Evolutionary conservation across 1,140 invertebrate genomes (phyloP), one percentile per base, ranked within the genome.

Genomic region (Cyphomyrmex costatus): DNA sequence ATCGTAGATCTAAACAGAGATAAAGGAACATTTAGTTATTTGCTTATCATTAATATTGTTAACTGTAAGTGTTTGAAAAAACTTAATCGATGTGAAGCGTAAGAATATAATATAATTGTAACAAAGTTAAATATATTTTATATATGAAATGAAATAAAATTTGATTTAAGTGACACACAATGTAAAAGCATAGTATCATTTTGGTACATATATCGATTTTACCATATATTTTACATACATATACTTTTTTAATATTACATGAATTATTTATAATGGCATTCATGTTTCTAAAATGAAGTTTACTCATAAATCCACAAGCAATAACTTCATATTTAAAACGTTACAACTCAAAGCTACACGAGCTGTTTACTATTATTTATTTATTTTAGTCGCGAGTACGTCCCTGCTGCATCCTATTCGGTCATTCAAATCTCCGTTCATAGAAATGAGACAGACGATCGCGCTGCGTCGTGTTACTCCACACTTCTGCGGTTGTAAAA

Each of bases 371-470:
- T 66, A n/a, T 42, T 42, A 27, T 19, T 33, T 1, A 21, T 56
- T n/a, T 0, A 16, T 14, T 49, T 56, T 27, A 14, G 14, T 80
- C 73, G 46, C 73, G 46, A 76, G 49, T 87, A 53, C 86, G 80
- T 88, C 88, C 89, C 88, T 92, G 87, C 56, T 53, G 53, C 65
- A 70, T 90, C 80, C 84, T 92, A 89, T 86, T 86, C 87, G 88
- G 90, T 92, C 91, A 90, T 92, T 92, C 88, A 91, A 93, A 90
- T 93, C 92, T 91, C 90, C 86, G 78, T 86, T 86, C 66, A 86
- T 85, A 87, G 87, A 85, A 89, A 91, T 86, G 84, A 91, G 90
- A 91, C 86, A 85, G 85, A 61, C 87, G 80, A 74, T 51, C 71
- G 88, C 21, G 79, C 56, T 60, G 88, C 21, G 61, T 21, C 70